Evolutionary conservation across 2,113 vertebrate species (phyloP).

Genomic region (Syrrhaptes paradoxus): DNA sequence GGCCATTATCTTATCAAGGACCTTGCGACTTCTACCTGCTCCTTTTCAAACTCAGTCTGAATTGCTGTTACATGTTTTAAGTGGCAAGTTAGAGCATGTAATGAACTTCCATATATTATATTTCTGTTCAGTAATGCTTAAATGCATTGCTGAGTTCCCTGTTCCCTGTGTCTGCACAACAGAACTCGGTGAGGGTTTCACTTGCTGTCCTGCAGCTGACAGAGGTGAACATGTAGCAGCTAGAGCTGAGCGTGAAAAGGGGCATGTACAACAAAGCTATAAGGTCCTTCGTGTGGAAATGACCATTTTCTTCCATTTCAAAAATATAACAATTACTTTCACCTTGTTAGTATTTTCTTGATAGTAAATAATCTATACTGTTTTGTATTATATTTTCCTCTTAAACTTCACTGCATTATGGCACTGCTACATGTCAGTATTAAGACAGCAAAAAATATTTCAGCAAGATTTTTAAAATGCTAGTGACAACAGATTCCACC

Average conservation of each 20-base stretch:
- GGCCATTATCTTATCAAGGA: not conserved
- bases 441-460: not conserved
- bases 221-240: not conserved
- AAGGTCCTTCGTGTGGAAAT: not conserved
- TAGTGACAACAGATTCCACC: not conserved
- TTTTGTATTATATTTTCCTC: not conserved
- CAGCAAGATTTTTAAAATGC: not conserved
- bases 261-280: rapidly evolving
- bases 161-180: not conserved
- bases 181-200: not conserved
- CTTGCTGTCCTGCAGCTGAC: not conserved
- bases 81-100: not conserved
- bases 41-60: not conserved
- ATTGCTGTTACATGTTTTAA: not conserved
- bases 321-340: not conserved
- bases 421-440: not conserved
- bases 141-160: not conserved
- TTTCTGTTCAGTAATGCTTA: not conserved
- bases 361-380: not conserved
- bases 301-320: not conserved
- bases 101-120: not conserved
- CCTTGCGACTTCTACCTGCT: not conserved
- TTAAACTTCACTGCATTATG: not conserved
- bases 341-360: not conserved
- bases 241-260: not conserved